These are phyloP conservation scores for Dichetophora obliterata DNA, from an alignment of 2,888 invertebrate species.

Conservation along the genomic window DNA sequence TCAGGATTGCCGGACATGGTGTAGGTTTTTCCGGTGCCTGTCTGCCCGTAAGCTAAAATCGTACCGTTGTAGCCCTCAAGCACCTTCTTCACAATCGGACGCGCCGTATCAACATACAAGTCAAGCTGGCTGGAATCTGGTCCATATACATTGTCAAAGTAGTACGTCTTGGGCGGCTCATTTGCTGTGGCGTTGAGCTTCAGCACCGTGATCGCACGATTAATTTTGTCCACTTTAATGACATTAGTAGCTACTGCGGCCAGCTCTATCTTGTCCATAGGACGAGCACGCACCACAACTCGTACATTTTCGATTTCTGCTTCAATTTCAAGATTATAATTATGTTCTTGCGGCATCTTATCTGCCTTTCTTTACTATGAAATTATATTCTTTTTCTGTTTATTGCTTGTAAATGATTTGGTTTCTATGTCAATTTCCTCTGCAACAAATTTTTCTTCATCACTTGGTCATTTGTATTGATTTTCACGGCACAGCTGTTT, in stretches of 20 bases:
- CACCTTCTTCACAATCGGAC: slow-evolving; percentile 97
- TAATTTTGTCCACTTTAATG: slow-evolving; percentile 82
- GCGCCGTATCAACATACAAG: slow-evolving; percentile 95
- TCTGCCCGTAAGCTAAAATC: slow-evolving; percentile 91
- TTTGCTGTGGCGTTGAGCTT: slow-evolving; percentile 79
- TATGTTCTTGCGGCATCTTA: slow-evolving; percentile 59
- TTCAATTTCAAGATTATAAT: slow-evolving; percentile 72
- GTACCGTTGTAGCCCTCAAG: slow-evolving; percentile 97
- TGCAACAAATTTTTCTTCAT: background rate
- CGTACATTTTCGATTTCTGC: slow-evolving; percentile 92
- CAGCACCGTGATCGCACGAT: slow-evolving; percentile 82
- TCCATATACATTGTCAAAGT: slow-evolving; percentile 95
- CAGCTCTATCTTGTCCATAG: slow-evolving; percentile 89
- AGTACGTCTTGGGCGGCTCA: slow-evolving; percentile 89
- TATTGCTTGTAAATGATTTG: background rate
- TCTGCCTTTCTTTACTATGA: background rate
- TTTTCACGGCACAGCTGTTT: slow-evolving; percentile 15
- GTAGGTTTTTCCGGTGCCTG: slow-evolving; percentile 98
- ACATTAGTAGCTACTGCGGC: slow-evolving; percentile 79
- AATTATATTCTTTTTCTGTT: background rate
- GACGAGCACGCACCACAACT: slow-evolving; percentile 95
- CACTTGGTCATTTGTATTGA: background rate
- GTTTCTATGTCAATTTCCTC: background rate
- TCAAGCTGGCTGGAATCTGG: slow-evolving; percentile 85
- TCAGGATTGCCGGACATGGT: slow-evolving; percentile 96